A percentile compares a stretch with the other conserved stretches of the same genome.
These are phyloP conservation scores for Paguma larvata DNA, from an alignment of 2,797 vertebrate genomes.

Conservation along the genomic window DNA sequence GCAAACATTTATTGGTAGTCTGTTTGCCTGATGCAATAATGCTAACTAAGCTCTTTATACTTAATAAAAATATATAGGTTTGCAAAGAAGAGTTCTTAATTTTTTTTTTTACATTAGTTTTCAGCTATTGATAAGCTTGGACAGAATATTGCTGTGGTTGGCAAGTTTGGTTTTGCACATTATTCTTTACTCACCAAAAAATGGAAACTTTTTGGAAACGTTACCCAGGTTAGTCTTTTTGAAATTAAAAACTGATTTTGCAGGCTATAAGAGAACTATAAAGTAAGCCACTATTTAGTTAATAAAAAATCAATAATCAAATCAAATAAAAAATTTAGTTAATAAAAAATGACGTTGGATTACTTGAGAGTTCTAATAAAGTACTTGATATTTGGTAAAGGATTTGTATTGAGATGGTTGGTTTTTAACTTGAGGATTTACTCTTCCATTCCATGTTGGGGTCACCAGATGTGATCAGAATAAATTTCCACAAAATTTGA, in stretches of 20 bases:
- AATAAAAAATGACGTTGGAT: not conserved
- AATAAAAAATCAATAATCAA: no score
- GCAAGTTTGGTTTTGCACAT: constrained; percentile 98
- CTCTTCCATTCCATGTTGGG: constrained; percentile 26
- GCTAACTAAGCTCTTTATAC: constrained; percentile 56
- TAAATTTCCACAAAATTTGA: constrained; percentile 53
- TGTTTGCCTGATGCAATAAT: not conserved
- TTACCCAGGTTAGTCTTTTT: constrained; percentile 94
- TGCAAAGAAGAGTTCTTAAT: constrained; percentile 62
- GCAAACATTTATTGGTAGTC: constrained; percentile 55
- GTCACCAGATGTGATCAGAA: constrained; percentile 20
- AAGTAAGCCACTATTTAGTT: constrained; percentile 5
- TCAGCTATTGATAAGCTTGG: constrained; percentile 97
- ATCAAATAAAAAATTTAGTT: no score
- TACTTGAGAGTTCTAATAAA: constrained; percentile 50
- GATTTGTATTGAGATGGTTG: constrained; percentile 30
- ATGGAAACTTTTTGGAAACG: constrained; percentile 99
- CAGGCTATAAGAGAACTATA: constrained; percentile 30
- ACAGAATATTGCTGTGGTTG: constrained; percentile 97
- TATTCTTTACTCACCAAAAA: constrained; percentile 98
- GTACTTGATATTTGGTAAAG: constrained; percentile 34
- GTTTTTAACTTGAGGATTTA: constrained; percentile 61
- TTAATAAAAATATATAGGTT: constrained; percentile 44
- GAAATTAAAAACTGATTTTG: constrained; percentile 54
- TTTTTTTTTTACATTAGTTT: constrained; percentile 90